Evolutionary conservation across 2,888 invertebrate species (phyloP).

Genomic region (Panzeria rudis): DNA sequence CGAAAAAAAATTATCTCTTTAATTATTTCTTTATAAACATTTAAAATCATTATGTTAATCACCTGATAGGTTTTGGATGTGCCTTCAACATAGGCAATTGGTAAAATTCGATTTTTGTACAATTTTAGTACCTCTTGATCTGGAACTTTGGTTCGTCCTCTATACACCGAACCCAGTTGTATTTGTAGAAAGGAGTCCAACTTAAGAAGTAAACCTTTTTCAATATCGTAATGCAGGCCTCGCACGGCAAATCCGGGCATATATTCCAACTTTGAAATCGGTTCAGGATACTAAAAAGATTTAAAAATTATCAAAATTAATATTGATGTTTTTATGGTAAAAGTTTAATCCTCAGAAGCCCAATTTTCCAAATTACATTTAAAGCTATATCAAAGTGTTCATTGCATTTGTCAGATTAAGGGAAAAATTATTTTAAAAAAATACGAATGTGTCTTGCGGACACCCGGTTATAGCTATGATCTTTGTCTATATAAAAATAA

Average conservation of each 20-base stretch:
- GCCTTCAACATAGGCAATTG: constrained; percentile 94
- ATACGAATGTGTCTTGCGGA: too few species aligned
- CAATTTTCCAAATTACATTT: too few species aligned
- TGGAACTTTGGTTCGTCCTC: constrained; percentile 91
- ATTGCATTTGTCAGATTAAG: too few species aligned
- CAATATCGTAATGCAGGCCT: constrained; percentile 98
- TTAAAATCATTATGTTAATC: constrained; percentile 63
- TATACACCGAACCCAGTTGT: constrained; percentile 96
- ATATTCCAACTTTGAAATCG: constrained; percentile 91
- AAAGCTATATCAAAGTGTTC: too few species aligned
- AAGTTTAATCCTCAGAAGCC: too few species aligned
- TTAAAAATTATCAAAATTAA: neutral
- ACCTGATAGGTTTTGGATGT: constrained; percentile 89
- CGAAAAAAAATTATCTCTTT: constrained; percentile 7
- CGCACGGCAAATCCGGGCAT: constrained; percentile 97
- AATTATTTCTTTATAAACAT: neutral
- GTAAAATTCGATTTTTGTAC: constrained; percentile 94
- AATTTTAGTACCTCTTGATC: constrained; percentile 93
- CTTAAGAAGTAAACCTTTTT: constrained; percentile 96
- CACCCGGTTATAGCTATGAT: too few species aligned
- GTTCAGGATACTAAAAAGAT: constrained; percentile 92
- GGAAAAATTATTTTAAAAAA: too few species aligned
- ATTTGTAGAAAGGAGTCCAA: constrained; percentile 98
- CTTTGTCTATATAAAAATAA: too few species aligned
- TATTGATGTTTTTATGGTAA: too few species aligned